phyloP scores from a whole-genome alignment of 2,888 invertebrate species.

The Agonopterix subpropinquella region DNA sequence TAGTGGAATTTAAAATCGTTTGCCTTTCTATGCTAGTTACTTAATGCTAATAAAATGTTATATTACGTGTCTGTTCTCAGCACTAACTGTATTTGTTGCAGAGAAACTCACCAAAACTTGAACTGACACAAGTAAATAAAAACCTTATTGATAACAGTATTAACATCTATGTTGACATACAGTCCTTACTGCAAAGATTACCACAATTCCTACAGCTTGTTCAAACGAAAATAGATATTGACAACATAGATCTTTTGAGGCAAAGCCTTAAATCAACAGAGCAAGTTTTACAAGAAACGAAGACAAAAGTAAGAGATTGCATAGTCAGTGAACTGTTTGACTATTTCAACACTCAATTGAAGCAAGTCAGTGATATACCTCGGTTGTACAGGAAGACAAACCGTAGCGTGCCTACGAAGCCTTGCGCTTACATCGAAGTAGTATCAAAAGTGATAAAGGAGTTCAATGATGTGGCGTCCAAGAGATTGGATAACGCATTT shows the following conservation, averaged over 20 bases:
- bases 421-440: conserved; percentile 86
- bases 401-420: conserved; percentile 87
- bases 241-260: conserved; percentile 36
- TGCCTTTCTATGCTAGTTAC: too few relatives aligned
- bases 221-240: conserved; percentile 36
- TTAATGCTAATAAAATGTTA: too few relatives aligned
- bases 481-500: conserved; percentile 47
- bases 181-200: conserved; percentile 38
- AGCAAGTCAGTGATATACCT: conserved; percentile 94
- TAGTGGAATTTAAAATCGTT: too few relatives aligned
- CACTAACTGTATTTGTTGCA: conserved; percentile 23
- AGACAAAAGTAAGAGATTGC: conserved; percentile 47
- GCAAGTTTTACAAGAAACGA: conserved; percentile 33
- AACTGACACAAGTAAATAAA: conserved; percentile 47
- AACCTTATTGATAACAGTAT: conserved; percentile 53
- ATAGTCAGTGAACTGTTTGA: conserved; percentile 58
- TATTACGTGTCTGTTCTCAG: too few relatives aligned
- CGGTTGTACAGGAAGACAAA: conserved; percentile 94
- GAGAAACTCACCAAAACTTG: conserved; percentile 40
- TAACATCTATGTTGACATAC: conserved; percentile 50
- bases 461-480: conserved; percentile 70
- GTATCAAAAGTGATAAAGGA: conserved; percentile 76
- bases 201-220: conserved; percentile 44
- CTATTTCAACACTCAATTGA: conserved; percentile 76
- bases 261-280: conserved; percentile 46